Conservation (phyloP, 2,888 invertebrate genomes). For the Teleiodes luculella region DNA sequence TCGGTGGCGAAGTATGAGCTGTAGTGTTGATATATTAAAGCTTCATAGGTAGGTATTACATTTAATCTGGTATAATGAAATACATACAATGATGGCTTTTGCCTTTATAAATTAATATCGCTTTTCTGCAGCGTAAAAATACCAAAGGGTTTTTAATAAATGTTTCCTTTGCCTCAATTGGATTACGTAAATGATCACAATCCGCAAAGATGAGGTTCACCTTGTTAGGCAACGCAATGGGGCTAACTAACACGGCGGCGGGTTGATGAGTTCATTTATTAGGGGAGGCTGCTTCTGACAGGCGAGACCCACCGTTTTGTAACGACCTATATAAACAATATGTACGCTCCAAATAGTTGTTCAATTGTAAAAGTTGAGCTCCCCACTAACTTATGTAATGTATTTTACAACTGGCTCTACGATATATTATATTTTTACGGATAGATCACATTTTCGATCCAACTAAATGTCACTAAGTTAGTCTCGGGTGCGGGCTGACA, state of each 20-base stretch:
- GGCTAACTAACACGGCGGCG: conserved; percentile 45
- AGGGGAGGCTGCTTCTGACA: conserved; percentile 35
- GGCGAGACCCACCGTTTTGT: conserved; percentile 30
- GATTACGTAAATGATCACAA: too few species aligned
- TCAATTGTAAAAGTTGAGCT: conserved; percentile 31
- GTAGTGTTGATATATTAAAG: too few species aligned
- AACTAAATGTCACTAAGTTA: too few species aligned
- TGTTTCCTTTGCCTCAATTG: too few species aligned
- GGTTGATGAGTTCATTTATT: conserved; percentile 58
- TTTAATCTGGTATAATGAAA: too few species aligned
- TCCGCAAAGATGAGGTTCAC: conserved; percentile 28
- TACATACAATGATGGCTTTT: too few species aligned
- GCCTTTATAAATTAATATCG: too few species aligned
- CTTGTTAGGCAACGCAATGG: conserved; percentile 31
- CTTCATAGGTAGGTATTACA: too few species aligned
- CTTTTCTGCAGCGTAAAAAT: too few species aligned
- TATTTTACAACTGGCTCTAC: neutral
- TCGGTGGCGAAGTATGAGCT: too few species aligned
- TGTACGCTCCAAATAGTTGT: conserved; percentile 10
- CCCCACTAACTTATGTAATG: neutral
- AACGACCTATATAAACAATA: conserved; percentile 50
- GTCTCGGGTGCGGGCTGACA: too few species aligned
- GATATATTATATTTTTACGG: neutral
- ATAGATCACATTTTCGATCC: neutral
- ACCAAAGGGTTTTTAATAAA: too few species aligned